Base-by-base conservation (phyloP, 2,888 invertebrate species). In the Pachliopta kotzebuea region DNA sequence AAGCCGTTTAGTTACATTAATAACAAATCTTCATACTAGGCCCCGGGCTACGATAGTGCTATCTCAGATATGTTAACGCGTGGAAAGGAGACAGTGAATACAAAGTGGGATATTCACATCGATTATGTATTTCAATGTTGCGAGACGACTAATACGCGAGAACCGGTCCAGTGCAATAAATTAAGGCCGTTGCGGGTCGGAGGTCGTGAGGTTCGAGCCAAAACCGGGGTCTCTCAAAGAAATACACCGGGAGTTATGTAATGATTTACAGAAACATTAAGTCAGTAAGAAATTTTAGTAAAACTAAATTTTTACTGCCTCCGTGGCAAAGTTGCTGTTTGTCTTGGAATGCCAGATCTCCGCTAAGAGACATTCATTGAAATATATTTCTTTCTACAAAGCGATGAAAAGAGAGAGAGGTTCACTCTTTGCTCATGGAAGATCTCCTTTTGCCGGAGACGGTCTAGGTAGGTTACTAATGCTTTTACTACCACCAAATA, bases 81-180 rank as follows among this genome's bases (percentile, higher is more conserved):
- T 65, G 31, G 56, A 65, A 68, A 58, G 52, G 60, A 61, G 63
- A 67, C n/a, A 57, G 54, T 60, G 31, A 61, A 63, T 21, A 31
- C 24, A 42, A 24, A n/a, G 49, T 60, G 66, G 67, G 67, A 71
- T 71, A 69, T 71, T 71, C 71, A 68, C 67, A 72, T 72, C 70
- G 64, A 70, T 70, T 72, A 69, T 71, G 65, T 70, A 72, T 70
- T 70, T 71, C 26, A 20, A 63, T 69, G 64, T 67, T 67, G 71
- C 72, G 21, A 64, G 66, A 68, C 65, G 68, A 66, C 75, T 76
- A 76, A 78, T 80, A 74, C 73, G 72, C 72, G 69, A 66, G 70
- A 79, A 83, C 83, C 79, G 79, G 83, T 83, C 80, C 68, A 74
- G 68, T 74, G 81, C 76, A 78, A 79, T 81, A 78, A 79, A 77